Percentiles rank a stretch among this genome's conserved stretches.
Conservation (phyloP, 2,113 vertebrate genomes). For the Emydocephalus ijimae region DNA sequence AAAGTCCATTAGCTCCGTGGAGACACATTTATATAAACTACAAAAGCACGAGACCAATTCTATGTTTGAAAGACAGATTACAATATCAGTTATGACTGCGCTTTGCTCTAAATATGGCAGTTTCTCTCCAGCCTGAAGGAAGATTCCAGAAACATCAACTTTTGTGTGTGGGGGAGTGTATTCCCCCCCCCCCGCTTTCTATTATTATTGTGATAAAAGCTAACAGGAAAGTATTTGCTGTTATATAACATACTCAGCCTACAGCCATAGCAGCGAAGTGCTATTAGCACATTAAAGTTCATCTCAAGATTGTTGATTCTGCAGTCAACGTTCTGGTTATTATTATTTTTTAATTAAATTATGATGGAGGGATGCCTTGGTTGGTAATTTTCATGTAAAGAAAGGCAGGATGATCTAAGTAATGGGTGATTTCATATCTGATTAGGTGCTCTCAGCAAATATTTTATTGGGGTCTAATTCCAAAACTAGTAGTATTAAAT, state of each 20-base stretch:
- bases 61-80: slow-evolving; percentile 30
- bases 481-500: background rate
- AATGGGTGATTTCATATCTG: background rate
- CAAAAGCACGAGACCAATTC: slow-evolving; percentile 31
- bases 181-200: background rate
- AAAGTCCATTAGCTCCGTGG: background rate
- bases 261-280: background rate
- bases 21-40: slow-evolving; percentile 24
- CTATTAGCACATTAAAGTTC: background rate
- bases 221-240: background rate
- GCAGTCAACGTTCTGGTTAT: background rate
- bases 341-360: background rate
- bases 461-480: background rate
- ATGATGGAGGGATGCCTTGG: background rate
- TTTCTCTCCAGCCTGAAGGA: slow-evolving; percentile 20
- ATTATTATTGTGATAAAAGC: background rate
- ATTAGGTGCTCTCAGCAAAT: background rate
- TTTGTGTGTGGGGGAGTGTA: background rate
- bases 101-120: slow-evolving; percentile 29
- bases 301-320: background rate
- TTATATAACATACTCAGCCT: background rate
- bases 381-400: background rate
- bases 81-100: slow-evolving; percentile 16
- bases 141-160: slow-evolving; percentile 20
- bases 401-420: background rate